Percentiles rank a stretch among this genome's conserved stretches.
phyloP scores from a whole-genome alignment of 1,140 invertebrate genomes.

The Akabosia matsudoensis region DNA sequence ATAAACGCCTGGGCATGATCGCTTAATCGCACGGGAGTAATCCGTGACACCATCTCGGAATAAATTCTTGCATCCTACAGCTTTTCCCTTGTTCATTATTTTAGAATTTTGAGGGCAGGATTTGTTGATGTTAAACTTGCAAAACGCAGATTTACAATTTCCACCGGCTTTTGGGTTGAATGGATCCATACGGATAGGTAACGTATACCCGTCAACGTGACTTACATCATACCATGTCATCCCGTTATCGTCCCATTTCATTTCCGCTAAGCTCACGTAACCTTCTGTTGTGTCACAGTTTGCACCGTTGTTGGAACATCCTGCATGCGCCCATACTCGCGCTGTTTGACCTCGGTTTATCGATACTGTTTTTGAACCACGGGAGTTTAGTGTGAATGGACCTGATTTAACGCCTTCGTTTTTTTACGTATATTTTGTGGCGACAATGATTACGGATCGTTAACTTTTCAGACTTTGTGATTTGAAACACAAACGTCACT shows the following conservation, averaged over 20 bases:
- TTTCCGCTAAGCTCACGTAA: constrained; percentile 29
- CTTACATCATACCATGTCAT: constrained; percentile 36
- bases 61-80: constrained; percentile 26
- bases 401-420: constrained; percentile 1
- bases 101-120: constrained; percentile 11
- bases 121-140: constrained; percentile 31
- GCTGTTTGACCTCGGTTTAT: neutral
- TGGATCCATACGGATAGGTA: constrained; percentile 23
- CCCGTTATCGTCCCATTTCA: constrained; percentile 18
- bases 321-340: constrained; percentile 9
- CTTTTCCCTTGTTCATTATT: neutral
- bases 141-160: constrained; percentile 17
- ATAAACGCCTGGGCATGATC: constrained; percentile 30
- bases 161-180: constrained; percentile 27
- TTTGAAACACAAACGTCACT: no score
- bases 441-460: constrained; percentile 20
- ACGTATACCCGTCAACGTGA: constrained; percentile 34
- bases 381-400: neutral
- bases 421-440: constrained; percentile 9
- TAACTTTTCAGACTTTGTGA: no score
- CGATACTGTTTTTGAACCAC: neutral
- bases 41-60: constrained; percentile 28
- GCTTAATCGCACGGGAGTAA: constrained; percentile 25
- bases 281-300: constrained; percentile 32
- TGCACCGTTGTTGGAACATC: constrained; percentile 26